Evolutionary conservation across 2,113 vertebrate species (phyloP), one percentile per base, ranked within the genome.

Genomic region (Leucopsar rothschildi): DNA sequence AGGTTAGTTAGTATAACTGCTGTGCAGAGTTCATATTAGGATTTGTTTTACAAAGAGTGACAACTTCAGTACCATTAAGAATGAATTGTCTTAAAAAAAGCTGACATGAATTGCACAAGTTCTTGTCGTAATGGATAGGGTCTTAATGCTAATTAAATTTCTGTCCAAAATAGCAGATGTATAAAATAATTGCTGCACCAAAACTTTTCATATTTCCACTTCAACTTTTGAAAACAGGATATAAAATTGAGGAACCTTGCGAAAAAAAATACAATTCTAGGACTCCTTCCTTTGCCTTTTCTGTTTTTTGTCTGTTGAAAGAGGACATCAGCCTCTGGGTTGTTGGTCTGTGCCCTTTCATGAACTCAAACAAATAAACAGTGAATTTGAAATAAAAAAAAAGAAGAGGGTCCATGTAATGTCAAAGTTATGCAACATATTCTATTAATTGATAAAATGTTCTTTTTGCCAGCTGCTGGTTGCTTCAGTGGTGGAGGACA

Each of bases 1-100:
- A 97, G 95, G 97, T 98, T 88, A 95, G 82, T 68, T 90, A 72
- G 63, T 76, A 50, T 64, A 59, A 63, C 37, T 91, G 14, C 37
- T 64, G 17, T 53, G 19, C 6, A 56, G 73, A 55, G 18, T 69
- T 87, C 53, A 44, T 45, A 15, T 40, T 44, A 31, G n/a, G 12
- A 27, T 35, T 82, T 56, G 5, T 27, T 75, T 78, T 44, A 69
- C 25, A 50, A 9, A 27, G 35, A 56, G 28, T 72, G 19, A 53
- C 16, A 18, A 63, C n/a, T 76, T 86, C 42, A 35, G 5, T 71
- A 64, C 78, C 73, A 52, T 93, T 89, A 83, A 76, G 60, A 57
- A 57, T 88, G 1, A 50, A 57, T 78, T 68, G 19, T 29, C 37
- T 95, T 94, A 47, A 53, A 91, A 82, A 96, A 59, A 65, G 14